Base-by-base conservation (phyloP, 2,888 invertebrate species). In the Drosophila prostipennis region DNA sequence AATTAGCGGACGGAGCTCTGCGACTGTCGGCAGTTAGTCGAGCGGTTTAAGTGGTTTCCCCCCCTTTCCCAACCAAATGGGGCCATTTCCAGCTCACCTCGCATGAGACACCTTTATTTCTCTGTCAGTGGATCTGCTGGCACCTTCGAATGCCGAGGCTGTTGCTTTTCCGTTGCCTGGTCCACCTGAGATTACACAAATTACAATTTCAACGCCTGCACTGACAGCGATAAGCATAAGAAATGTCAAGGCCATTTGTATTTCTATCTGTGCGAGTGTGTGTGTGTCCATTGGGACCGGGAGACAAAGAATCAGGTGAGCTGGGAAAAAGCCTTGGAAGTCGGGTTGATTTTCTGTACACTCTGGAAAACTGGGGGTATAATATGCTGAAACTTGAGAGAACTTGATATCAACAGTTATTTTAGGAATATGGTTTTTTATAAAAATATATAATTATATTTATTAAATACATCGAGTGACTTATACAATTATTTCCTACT, bases 141-240 rank as follows among this genome's bases (percentile, higher is more conserved):
- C 55, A n/a, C 29, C 37, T 14, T 59, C 26, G 45, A 32, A 16
- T 16, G 39, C 37, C 14, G n/a, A 29, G 45, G 29, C 51, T 61
- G 67, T 58, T 54, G 68, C 68, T 53, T 49, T 16, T 55, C 57
- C 69, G 63, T 48, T 52, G 57, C 45, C 74, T 74, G 74, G 77
- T 73, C 80, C 75, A 77, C 73, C 79, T 74, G 78, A 79, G 81
- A 84, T 86, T 83, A 81, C 68, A 81, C 86, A 84, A 85, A 85
- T 86, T 80, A 83, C 86, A 84, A 81, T 87, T 83, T 87, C 83
- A 80, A 78, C 87, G 85, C 79, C 87, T 88, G 89, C 76, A 74
- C 72, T 74, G 74, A 77, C 78, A 74, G 74, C 77, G 87, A 88
- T 88, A 88, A 83, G 85, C 79, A 77, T 78, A 87, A 89, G 78